Base-by-base conservation (phyloP, 2,113 vertebrate species). In the Chelonoidis abingdonii region DNA sequence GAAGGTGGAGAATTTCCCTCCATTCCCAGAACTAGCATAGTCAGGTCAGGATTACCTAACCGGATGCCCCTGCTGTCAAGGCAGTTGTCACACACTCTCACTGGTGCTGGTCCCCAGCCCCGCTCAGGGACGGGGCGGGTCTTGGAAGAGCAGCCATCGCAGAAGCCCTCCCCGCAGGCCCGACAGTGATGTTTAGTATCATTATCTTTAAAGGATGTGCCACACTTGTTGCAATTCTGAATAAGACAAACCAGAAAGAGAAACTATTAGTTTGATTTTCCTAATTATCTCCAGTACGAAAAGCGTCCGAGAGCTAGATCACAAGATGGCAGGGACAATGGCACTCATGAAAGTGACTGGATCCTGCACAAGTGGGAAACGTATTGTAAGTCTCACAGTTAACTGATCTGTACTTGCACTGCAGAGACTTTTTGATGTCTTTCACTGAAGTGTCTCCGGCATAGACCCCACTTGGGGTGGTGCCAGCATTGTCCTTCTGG, bases 131-230 rank as follows among this genome's bases (percentile, higher is more conserved):
- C 99, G 1, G 99, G 99, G 9, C 99, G 98, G 31, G 98, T 98
- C 97, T 99, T 99, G 49, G 99, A 99, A 41, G 99, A 99, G 89
- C 99, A 99, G 97, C 98, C 93, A 49, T 99, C 99, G 65, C 99
- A 99, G 98, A 99, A 99, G 62, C 99, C 99, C 90, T 99, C 99
- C 81, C 99, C 99, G 14, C 99, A 99, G 92, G 99, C 99, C 80
- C 99, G 99, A 93, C 99, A 99, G 98, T 99, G 99, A 92, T 99
- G 99, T 97, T 99, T 99, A 4, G 99, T 99, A 98, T 99, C 99
- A 0, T 99, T 99, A 59, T 99, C 98, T 97, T 99, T 99, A 97
- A 99, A 99, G 87, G 98, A 98, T 0, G 97, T 98, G 6, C 97
- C 98, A 92, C 99, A 99, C 95, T 99, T 99, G 93, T 98, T 98